Evolutionary conservation across 2,797 vertebrate species (phyloP).

Genomic region (Chelonia mydas): DNA sequence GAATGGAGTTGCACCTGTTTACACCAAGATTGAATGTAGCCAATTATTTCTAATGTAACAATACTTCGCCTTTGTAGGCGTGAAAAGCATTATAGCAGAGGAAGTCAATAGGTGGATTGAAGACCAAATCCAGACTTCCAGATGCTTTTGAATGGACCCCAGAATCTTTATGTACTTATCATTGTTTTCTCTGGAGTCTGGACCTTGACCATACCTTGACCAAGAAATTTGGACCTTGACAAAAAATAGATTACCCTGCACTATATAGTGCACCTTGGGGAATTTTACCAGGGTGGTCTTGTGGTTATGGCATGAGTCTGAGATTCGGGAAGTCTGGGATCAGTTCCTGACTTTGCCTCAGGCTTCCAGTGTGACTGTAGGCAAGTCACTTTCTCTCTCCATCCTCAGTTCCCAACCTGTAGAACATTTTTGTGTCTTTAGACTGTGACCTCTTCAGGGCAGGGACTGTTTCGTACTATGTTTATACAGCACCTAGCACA

Average conservation of each 20-base stretch:
- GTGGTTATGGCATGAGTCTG: not conserved
- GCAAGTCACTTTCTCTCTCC: not conserved
- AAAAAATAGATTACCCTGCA: too few species aligned
- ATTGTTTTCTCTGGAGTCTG: too few species aligned
- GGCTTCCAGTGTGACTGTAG: not conserved
- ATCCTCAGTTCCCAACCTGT: not conserved
- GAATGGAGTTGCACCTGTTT: not conserved
- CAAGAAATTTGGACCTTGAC: too few species aligned
- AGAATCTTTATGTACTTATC: too few species aligned
- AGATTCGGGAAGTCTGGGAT: not conserved
- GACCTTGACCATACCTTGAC: too few species aligned
- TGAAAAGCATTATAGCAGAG: not conserved
- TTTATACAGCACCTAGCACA: not conserved
- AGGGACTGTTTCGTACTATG: not conserved
- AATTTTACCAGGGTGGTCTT: rapidly evolving
- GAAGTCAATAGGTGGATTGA: too few species aligned
- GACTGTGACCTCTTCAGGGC: not conserved
- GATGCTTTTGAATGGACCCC: too few species aligned
- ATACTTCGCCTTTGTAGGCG: not conserved
- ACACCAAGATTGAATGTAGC: not conserved
- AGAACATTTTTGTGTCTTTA: not conserved
- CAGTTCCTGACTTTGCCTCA: not conserved
- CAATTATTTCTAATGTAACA: not conserved
- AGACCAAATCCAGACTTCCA: too few species aligned
- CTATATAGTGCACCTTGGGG: not conserved